These are phyloP conservation scores for Syrrhaptes paradoxus DNA, from an alignment of 2,113 vertebrate genomes.

Conservation along the genomic window DNA sequence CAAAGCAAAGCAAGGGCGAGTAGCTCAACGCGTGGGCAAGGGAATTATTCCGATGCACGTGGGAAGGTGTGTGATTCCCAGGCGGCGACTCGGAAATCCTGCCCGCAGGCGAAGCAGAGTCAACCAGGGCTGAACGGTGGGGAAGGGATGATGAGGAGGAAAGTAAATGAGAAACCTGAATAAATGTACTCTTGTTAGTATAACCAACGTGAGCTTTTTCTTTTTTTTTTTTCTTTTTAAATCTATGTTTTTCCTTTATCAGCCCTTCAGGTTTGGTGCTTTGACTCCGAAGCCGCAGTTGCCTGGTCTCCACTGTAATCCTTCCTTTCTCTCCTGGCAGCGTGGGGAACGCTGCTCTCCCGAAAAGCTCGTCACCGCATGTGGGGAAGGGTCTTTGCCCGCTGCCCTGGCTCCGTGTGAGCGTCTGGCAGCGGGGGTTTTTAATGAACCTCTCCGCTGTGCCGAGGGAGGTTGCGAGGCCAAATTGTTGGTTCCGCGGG, in stretches of 20 bases:
- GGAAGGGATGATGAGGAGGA: not conserved
- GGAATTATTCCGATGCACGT: no score
- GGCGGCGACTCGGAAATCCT: not conserved
- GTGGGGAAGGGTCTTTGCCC: not conserved
- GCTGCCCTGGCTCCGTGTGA: not conserved
- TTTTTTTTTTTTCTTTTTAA: not conserved
- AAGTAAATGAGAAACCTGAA: not conserved
- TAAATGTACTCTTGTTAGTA: not conserved
- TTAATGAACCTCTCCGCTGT: not conserved
- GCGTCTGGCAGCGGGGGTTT: not conserved
- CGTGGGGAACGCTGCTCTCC: not conserved
- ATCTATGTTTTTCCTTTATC: not conserved
- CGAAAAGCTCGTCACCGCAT: fast-evolving
- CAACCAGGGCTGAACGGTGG: not conserved
- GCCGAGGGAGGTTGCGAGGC: not conserved
- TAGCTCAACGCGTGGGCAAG: not conserved
- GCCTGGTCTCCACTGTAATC: not conserved
- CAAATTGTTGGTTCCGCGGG: not conserved
- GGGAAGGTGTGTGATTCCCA: not conserved
- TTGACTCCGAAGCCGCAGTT: not conserved
- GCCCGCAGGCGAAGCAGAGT: not conserved
- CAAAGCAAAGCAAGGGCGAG: not conserved
- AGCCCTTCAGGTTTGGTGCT: not conserved
- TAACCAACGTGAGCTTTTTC: not conserved
- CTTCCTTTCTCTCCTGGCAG: not conserved